Evolutionary conservation across 1,140 invertebrate genomes (phyloP), one percentile per base, ranked within the genome.

Genomic region (Trachelipus rathkii): DNA sequence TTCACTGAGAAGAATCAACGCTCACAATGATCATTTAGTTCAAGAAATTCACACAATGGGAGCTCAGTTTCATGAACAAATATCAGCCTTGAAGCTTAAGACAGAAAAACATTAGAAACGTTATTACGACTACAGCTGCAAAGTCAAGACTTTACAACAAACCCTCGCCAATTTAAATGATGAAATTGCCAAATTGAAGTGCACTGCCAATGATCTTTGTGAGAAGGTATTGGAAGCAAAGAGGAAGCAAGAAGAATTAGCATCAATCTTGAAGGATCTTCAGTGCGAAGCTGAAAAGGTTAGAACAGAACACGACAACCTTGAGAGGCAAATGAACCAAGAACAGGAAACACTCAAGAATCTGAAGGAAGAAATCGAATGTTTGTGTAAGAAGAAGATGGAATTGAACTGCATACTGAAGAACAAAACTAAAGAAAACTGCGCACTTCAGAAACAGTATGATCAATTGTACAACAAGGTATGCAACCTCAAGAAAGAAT

Each of bases 191-290:
- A 60, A 60, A 60, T 19, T 60, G 50, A 60, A 60, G 8, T 60
- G 50, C 19, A 60, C 19, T 15, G 11, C 50, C 19, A 60, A 19
- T 19, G 50, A 60, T 3, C 19, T 60, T 15, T 60, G 50, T 60
- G 50, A 60, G 8, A 60, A 8, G 50, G 50, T 60, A 19, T 60
- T 60, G 50, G 50, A 60, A 60, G 50, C 50, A 60, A 60, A 60
- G 50, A 60, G 19, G 19, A 60, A 60, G 8, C 50, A 60, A 60
- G 50, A 60, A 60, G 50, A 60, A 60, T 60, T 60, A 8, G 19
- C 50, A 13, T 1, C 2, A 13, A 60, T 60, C 50, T 60, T 60
- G 50, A 60, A 60, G 19, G 50, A 60, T 60, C 11, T 60, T 60
- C 50, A 19, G 8, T 60, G 50, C 50, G 50, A 60, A 19, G 50